phyloP scores from a whole-genome alignment of 92 coral and sea anemone species.

The Pocillopora grandis region DNA sequence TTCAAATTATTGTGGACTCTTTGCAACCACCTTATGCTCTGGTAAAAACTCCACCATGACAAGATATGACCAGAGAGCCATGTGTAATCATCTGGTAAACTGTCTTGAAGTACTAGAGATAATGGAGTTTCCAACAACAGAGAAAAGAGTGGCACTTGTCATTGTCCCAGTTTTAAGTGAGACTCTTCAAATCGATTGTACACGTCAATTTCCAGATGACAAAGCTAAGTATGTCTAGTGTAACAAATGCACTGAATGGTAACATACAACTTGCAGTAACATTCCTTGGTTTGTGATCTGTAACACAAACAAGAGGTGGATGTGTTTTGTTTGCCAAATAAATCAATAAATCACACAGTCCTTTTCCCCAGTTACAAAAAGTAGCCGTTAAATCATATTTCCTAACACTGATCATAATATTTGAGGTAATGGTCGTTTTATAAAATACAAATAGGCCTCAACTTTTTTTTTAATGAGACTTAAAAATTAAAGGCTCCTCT shows the following conservation, averaged over 20 bases:
- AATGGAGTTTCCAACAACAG: constrained; percentile 44
- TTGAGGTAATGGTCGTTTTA: too few species aligned
- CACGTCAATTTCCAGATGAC: constrained; percentile 55
- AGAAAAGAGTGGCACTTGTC: constrained; percentile 38
- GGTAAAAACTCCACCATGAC: constrained; percentile 45
- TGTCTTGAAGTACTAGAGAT: constrained; percentile 42
- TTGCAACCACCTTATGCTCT: constrained; percentile 50
- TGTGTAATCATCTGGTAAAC: constrained; percentile 46
- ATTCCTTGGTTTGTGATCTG: constrained; percentile 38
- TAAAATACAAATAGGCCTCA: too few species aligned
- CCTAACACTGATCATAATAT: too few species aligned
- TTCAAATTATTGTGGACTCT: constrained; percentile 46
- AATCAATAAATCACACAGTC: neutral
- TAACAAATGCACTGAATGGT: constrained; percentile 49
- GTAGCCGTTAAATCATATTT: too few species aligned
- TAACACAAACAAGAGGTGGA: neutral
- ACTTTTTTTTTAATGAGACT: too few species aligned
- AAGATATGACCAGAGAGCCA: constrained; percentile 29
- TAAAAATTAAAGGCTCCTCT: too few species aligned
- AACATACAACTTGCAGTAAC: constrained; percentile 40
- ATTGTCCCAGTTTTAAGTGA: neutral
- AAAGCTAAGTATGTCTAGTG: constrained; percentile 54
- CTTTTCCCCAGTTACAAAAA: neutral
- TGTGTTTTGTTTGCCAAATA: neutral
- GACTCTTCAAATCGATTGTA: constrained; percentile 40